These are phyloP conservation scores for Grantiella picta DNA, from an alignment of 2,113 vertebrate genomes.

Conservation along the genomic window DNA sequence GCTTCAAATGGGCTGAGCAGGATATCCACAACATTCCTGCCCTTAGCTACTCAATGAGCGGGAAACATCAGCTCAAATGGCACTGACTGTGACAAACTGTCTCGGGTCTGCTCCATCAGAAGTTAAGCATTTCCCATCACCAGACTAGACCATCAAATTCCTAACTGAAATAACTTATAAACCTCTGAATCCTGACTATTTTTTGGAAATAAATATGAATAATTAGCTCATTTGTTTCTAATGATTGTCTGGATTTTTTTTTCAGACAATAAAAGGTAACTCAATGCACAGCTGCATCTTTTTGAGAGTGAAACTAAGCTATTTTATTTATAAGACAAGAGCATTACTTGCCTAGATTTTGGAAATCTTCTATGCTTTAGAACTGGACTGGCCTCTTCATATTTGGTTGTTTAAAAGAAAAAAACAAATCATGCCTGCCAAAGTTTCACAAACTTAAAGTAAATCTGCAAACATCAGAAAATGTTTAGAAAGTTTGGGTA, in stretches of 20 bases:
- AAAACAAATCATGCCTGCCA: background rate
- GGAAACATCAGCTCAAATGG: background rate
- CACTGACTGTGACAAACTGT: background rate
- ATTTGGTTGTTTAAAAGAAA: background rate
- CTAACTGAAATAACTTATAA: background rate
- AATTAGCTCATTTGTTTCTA: background rate
- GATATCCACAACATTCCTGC: background rate
- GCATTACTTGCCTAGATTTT: background rate
- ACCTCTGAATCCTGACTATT: background rate
- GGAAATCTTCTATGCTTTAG: background rate
- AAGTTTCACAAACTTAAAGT: background rate
- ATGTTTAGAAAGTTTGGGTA: conserved; percentile 24
- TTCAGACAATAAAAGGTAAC: background rate
- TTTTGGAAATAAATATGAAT: background rate
- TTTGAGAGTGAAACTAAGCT: background rate
- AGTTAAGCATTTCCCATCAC: background rate
- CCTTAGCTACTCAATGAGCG: background rate
- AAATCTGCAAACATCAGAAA: conserved; percentile 5
- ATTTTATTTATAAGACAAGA: background rate
- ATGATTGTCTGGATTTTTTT: background rate
- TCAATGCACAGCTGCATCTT: background rate
- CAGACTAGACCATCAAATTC: background rate
- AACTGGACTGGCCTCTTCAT: background rate
- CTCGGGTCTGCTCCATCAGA: background rate
- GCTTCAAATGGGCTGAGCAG: background rate